phyloP scores from a whole-genome alignment of 2,113 vertebrate genomes.

The Chauna torquata region DNA sequence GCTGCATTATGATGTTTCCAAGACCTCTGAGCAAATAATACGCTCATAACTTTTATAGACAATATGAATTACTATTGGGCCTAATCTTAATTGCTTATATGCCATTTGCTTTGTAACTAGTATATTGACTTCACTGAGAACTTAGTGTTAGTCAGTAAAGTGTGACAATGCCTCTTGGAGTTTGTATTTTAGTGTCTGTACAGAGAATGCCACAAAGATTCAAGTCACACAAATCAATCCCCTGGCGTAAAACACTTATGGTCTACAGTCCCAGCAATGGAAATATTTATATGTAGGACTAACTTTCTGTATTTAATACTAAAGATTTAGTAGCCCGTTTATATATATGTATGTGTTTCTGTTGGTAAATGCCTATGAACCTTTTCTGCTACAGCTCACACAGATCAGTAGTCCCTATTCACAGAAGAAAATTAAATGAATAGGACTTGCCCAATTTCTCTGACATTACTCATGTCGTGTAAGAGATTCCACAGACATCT shows the following conservation, averaged over 20 bases:
- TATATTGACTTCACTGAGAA: background rate
- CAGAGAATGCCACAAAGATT: background rate
- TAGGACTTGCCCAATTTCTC: background rate
- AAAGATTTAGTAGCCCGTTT: constrained; percentile 20
- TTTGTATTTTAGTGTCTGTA: background rate
- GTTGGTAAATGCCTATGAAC: background rate
- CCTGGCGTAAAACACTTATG: background rate
- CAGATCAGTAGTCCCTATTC: background rate
- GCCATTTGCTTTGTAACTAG: background rate
- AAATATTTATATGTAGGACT: background rate
- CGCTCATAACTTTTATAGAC: background rate
- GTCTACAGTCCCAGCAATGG: background rate
- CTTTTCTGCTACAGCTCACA: background rate
- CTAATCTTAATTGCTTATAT: background rate
- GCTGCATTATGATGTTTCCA: background rate
- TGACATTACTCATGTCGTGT: background rate
- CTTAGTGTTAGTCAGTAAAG: background rate
- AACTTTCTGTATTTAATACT: constrained; percentile 6
- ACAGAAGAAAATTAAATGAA: background rate
- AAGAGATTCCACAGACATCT: background rate
- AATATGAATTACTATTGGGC: background rate
- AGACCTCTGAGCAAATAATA: constrained; percentile 18
- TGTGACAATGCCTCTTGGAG: background rate
- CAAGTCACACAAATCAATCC: background rate
- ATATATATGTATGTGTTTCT: constrained; percentile 9